Evolutionary conservation across 1,140 invertebrate species (phyloP).

Genomic region (Leptinotarsa undecemlineata): DNA sequence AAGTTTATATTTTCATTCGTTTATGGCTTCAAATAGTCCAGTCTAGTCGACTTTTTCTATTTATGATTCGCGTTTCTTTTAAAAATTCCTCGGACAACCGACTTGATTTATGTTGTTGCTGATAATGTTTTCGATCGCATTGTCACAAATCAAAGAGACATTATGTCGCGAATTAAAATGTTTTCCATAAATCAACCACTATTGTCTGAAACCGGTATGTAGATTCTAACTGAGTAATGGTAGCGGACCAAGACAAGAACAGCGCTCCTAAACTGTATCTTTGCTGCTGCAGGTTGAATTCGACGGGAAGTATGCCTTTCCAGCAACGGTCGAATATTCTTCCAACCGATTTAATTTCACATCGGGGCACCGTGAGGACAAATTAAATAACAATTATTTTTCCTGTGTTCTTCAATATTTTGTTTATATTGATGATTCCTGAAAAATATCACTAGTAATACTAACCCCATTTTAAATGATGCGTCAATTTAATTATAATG

Average conservation of each 20-base stretch:
- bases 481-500: no score
- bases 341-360: no score
- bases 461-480: no score
- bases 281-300: slow-evolving; percentile 25
- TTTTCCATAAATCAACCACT: slow-evolving; percentile 50
- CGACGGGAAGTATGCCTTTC: background rate
- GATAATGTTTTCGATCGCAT: slow-evolving; percentile 53
- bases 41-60: slow-evolving; percentile 33
- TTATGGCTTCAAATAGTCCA: slow-evolving; percentile 28
- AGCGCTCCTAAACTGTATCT: slow-evolving; percentile 37
- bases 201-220: slow-evolving; percentile 50
- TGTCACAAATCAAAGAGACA: slow-evolving; percentile 54
- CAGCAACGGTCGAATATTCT: background rate
- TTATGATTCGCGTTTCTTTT: slow-evolving; percentile 30
- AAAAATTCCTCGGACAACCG: slow-evolving; percentile 25
- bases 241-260: slow-evolving; percentile 32
- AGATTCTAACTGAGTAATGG: slow-evolving; percentile 43
- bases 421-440: no score
- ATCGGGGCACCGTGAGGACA: no score
- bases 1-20: slow-evolving; percentile 25
- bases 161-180: slow-evolving; percentile 54
- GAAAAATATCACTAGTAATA: no score
- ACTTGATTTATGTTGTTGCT: slow-evolving; percentile 49
- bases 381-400: no score
- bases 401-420: no score